Evolutionary conservation across 2,113 vertebrate species (phyloP).

Genomic region (Etheostoma cragini): DNA sequence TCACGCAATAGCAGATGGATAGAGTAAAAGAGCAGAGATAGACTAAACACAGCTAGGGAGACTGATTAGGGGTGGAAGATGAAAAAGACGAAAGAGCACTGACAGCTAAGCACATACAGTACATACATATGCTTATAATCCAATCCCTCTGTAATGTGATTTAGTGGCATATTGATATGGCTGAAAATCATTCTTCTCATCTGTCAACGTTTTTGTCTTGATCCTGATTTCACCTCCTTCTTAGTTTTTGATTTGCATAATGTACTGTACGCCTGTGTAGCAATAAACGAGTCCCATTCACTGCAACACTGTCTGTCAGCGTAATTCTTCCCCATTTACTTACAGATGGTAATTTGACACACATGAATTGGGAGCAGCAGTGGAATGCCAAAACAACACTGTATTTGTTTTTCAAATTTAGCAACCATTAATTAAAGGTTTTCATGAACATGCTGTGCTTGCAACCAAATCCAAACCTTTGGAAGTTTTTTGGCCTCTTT

Average conservation of each 20-base stretch:
- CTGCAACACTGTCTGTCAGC: conserved; percentile 59
- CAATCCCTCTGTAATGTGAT: conserved; percentile 68
- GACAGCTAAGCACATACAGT: background rate
- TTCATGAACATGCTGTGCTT: conserved; percentile 5
- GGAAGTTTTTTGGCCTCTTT: too few species aligned
- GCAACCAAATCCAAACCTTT: conserved; percentile 33
- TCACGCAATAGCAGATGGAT: conserved; percentile 35
- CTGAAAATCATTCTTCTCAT: conserved; percentile 63
- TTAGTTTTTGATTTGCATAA: conserved; percentile 75
- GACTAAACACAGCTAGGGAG: conserved; percentile 12
- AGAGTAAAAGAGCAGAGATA: conserved; percentile 14
- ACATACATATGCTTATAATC: conserved; percentile 58
- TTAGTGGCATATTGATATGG: conserved; percentile 64
- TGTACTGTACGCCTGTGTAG: conserved; percentile 57
- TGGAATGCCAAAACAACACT: conserved; percentile 53
- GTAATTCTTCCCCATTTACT: conserved; percentile 68
- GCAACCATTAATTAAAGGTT: conserved; percentile 32
- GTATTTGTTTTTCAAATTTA: conserved; percentile 27
- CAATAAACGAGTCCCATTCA: conserved; percentile 71
- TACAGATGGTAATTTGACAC: conserved; percentile 79
- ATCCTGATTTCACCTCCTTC: conserved; percentile 71
- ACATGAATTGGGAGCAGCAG: conserved; percentile 69
- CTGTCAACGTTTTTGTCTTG: conserved; percentile 71
- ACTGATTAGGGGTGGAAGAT: conserved; percentile 3
- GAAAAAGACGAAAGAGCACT: conserved; percentile 23